A percentile compares a stretch with the other conserved stretches of the same genome.
phyloP scores from a whole-genome alignment of 2,888 invertebrate species.

The Caenorhabditis sinica region DNA sequence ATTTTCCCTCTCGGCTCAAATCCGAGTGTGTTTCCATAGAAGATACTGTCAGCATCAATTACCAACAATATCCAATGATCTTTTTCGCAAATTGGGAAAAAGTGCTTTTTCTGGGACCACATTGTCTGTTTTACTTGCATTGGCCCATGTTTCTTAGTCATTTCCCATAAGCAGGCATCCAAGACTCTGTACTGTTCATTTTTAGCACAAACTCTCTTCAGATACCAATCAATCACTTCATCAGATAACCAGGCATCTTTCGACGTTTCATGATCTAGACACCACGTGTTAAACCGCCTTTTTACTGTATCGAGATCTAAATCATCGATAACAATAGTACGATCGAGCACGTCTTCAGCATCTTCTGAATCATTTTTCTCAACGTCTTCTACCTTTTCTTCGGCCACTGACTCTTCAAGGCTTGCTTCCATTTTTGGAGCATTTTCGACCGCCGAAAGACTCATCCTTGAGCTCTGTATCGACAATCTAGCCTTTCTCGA shows the following conservation, averaged over 20 bases:
- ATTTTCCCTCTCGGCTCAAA: no score
- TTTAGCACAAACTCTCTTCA: background rate
- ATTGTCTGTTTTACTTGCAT: background rate
- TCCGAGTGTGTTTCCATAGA: background rate
- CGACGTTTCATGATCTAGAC: background rate
- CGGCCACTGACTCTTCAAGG: no score
- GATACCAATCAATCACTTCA: background rate
- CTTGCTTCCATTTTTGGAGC: no score
- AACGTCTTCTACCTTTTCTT: no score
- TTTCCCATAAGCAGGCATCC: background rate
- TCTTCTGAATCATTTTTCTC: no score
- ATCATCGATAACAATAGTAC: no score
- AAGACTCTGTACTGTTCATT: constrained; percentile 2
- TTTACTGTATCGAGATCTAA: background rate
- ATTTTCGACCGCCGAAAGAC: no score
- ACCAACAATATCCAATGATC: background rate
- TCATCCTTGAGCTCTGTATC: no score
- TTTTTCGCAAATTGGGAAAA: background rate
- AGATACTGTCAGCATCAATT: background rate
- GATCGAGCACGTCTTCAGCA: no score
- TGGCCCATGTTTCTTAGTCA: no score
- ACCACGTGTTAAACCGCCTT: background rate
- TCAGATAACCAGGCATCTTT: background rate
- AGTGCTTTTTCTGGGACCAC: background rate
- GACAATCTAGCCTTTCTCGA: no score